Base-by-base conservation (phyloP, 2,888 invertebrate genomes). In the Rotaria socialis region DNA sequence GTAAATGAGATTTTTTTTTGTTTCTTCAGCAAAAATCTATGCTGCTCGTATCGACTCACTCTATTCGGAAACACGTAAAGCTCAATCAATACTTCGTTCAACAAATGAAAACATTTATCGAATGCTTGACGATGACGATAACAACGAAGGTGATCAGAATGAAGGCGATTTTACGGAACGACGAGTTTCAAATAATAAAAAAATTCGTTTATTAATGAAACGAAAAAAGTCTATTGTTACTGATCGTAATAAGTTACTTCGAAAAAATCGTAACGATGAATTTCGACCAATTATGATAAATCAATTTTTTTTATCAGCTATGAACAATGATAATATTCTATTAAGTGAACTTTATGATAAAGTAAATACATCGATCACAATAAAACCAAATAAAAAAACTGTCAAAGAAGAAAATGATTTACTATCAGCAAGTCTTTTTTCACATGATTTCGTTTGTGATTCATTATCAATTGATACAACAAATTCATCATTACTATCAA, bases 261-360 rank as follows among this genome's bases (percentile, higher is more conserved):
- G 80, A 43, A 80, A 80, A 11, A 43, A 80, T 47, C 43, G 43
- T 11, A 47, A 43, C n/a, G 80, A 47, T 80, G 80, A 80, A 24
- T 43, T 47, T 43, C 43, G 43, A 24, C 80, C 80, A 10, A 47
- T 80, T 24, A 80, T 80, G 80, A 27, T 67, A 6, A 80, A 80
- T 80, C 43, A 43, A 80, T 80, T 80, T 80, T 80, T 80, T 47
- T 24, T 80, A 22, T 80, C 80, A 47, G 80, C 80, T 19, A 80
- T 80, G 80, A 80, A 80, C 14, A 80, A 80, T 80, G 80, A 80
- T 47, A 80, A 80, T 80, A 80, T 80, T n/a, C 7, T 80, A 24
- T 47, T 80, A 47, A 80, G 80, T 80, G 80, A 80, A 80, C n/a
- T 80, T 24, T 80, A 80, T 80, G 80, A 80, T n/a, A 80, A 47